Percentiles rank a stretch among this genome's conserved stretches.
These are phyloP conservation scores for Meda fulgida DNA, from an alignment of 2,797 vertebrate genomes.

Conservation along the genomic window DNA sequence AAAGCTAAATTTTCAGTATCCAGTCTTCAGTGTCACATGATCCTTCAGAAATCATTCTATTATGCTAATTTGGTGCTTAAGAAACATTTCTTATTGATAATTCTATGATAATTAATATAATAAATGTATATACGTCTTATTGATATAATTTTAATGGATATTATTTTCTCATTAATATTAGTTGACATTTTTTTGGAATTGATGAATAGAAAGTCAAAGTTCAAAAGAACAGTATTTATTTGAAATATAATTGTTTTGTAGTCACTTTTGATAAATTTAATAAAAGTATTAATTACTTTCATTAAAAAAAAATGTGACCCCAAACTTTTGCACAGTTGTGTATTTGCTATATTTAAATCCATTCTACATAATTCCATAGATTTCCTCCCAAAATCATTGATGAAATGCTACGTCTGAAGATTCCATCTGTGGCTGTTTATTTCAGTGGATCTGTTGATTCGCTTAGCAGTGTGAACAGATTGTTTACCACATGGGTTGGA, in stretches of 20 bases:
- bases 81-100: not conserved
- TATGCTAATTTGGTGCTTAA: not conserved
- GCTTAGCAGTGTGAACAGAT: not conserved
- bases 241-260: not conserved
- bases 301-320: not conserved
- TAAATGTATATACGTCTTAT: not conserved
- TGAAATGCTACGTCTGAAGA: not conserved
- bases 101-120: not conserved
- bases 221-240: not conserved
- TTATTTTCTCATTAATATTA: not conserved
- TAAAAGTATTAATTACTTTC: not conserved
- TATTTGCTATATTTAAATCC: not conserved
- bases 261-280: not conserved
- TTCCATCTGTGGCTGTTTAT: slow-evolving; percentile 1
- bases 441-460: slow-evolving; percentile 7
- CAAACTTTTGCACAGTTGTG: not conserved
- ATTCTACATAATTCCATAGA: not conserved
- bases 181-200: not conserved
- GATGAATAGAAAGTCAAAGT: not conserved
- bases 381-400: not conserved
- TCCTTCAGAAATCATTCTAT: not conserved
- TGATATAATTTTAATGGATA: not conserved
- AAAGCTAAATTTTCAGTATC: not conserved
- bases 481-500: slow-evolving; percentile 8
- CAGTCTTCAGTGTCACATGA: not conserved